Percentiles rank a stretch among this genome's conserved stretches.
Evolutionary conservation across 1,140 invertebrate genomes (phyloP).

Genomic region (Hyphantria cunea): DNA sequence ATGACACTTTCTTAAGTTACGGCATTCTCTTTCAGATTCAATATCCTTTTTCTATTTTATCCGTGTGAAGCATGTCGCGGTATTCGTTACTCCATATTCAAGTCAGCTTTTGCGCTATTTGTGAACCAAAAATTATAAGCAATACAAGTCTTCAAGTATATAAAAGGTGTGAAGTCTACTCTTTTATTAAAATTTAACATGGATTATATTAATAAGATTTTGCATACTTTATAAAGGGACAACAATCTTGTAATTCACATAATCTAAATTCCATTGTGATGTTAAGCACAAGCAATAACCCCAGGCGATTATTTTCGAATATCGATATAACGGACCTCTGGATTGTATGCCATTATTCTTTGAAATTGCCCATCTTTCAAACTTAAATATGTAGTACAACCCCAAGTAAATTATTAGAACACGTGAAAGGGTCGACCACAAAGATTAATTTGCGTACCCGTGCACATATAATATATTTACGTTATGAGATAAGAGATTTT

Average conservation of each 20-base stretch:
- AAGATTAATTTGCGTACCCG: conserved; percentile 15
- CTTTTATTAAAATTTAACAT: too few relatives aligned
- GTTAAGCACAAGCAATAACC: conserved; percentile 6
- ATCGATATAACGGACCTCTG: conserved; percentile 25
- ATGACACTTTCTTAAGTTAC: conserved; percentile 70
- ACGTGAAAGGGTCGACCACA: conserved; percentile 18
- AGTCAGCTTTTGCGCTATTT: conserved; percentile 25
- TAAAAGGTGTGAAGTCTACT: too few relatives aligned
- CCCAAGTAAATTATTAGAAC: conserved; percentile 27
- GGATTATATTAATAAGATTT: too few relatives aligned
- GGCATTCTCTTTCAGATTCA: conserved; percentile 64
- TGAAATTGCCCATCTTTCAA: conserved; percentile 27
- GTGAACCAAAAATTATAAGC: conserved; percentile 13
- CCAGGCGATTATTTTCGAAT: conserved; percentile 13
- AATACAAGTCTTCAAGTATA: too few relatives aligned
- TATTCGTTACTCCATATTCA: conserved; percentile 27
- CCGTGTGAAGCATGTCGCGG: conserved; percentile 50
- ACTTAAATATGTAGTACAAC: conserved; percentile 28
- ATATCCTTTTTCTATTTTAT: conserved; percentile 72
- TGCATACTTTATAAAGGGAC: not conserved
- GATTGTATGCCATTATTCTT: conserved; percentile 22
- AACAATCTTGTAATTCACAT: conserved; percentile 6
- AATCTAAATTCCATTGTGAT: conserved; percentile 17
- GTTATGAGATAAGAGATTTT: conserved; percentile 6
- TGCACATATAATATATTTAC: conserved; percentile 19